Conservation (phyloP, 2,888 invertebrate genomes). For the Nomada ferruginata region DNA sequence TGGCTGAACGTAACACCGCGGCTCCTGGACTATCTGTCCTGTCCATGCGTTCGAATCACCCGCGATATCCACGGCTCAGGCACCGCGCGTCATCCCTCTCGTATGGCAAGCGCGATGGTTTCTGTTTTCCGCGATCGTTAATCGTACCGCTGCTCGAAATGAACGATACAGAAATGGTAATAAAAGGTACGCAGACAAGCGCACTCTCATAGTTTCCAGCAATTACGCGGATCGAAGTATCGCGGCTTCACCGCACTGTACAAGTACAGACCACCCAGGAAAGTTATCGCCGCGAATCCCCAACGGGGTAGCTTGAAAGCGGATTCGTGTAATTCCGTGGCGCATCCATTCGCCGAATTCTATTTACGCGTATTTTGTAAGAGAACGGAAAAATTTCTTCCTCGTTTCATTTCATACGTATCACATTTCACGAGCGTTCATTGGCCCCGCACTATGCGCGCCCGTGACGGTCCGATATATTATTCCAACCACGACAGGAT, state of each 20-base stretch:
- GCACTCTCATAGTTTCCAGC: not conserved
- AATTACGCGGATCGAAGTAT: not conserved
- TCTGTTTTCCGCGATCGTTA: not conserved
- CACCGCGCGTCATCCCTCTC: not conserved
- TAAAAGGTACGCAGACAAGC: not conserved
- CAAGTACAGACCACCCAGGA: not conserved
- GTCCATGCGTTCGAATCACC: slow-evolving; percentile 66
- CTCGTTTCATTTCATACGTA: too few species aligned
- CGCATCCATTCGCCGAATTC: slow-evolving; percentile 1
- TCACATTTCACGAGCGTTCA: too few species aligned
- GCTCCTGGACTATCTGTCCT: slow-evolving; percentile 43
- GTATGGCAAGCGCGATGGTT: too few species aligned
- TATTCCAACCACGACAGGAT: not conserved
- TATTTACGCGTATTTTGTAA: not conserved
- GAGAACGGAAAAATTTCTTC: not conserved
- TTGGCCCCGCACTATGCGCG: too few species aligned
- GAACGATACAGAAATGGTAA: not conserved
- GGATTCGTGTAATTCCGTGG: slow-evolving; percentile 26
- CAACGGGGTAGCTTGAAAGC: slow-evolving; percentile 9
- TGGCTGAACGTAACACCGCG: slow-evolving; percentile 47
- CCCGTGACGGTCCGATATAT: too few species aligned
- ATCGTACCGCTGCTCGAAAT: not conserved
- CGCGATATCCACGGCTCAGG: slow-evolving; percentile 30
- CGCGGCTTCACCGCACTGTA: not conserved
- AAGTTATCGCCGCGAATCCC: not conserved